Conservation (phyloP, 2,797 vertebrate genomes). For the Onychomys leucogaster region DNA sequence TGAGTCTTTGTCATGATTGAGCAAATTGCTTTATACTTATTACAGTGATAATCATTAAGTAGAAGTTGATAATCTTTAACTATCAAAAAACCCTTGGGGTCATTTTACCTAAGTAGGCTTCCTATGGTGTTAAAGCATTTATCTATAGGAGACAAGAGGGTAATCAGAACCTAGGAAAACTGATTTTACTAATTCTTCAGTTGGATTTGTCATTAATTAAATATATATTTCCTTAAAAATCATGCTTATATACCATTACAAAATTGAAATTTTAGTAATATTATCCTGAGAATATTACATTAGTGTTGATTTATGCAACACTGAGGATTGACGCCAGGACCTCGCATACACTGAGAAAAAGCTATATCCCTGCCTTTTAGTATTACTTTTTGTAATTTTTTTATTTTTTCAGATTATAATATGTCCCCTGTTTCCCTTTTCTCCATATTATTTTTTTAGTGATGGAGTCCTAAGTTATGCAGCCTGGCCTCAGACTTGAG, state of each 20-base stretch:
- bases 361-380: neutral
- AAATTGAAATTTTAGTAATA: constrained; percentile 31
- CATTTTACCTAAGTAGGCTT: constrained; percentile 12
- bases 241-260: neutral
- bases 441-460: neutral
- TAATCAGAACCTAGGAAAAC: constrained; percentile 11
- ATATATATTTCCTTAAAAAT: constrained; percentile 2
- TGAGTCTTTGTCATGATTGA: neutral
- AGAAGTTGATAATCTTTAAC: neutral
- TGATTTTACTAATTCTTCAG: neutral
- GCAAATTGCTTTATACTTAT: neutral
- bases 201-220: neutral
- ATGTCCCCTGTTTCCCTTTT: neutral
- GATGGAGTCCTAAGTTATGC: neutral
- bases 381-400: neutral
- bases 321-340: neutral
- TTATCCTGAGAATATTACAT: neutral
- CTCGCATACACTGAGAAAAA: neutral
- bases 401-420: neutral
- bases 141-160: neutral
- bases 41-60: neutral
- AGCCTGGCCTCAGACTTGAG: neutral
- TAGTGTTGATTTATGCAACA: neutral
- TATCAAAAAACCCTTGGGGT: neutral
- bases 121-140: neutral